A percentile compares a stretch with the other conserved stretches of the same genome.
These are phyloP conservation scores for Gnathochromis pfefferi DNA, from an alignment of 2,113 vertebrate genomes.

Conservation along the genomic window DNA sequence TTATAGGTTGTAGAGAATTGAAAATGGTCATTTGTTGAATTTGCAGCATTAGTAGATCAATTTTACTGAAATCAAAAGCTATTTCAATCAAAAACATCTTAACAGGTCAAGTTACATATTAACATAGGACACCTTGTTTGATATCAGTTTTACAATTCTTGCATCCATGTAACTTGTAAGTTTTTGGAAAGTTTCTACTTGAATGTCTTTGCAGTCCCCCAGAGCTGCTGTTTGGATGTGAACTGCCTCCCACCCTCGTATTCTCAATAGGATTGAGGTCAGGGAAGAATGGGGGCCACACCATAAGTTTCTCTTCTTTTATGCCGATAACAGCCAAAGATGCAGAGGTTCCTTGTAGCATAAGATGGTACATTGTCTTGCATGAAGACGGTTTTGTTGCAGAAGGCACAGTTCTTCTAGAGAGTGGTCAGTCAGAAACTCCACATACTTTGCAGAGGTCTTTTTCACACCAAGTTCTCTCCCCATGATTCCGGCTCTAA, in stretches of 20 bases:
- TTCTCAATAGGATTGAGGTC: not conserved
- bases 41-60: not conserved
- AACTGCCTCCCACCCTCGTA: not conserved
- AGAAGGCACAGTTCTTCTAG: too few species aligned
- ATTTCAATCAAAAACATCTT: not conserved
- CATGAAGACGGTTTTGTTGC: too few species aligned
- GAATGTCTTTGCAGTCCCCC: not conserved
- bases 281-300: not conserved
- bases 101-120: not conserved
- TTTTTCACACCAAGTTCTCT: not conserved
- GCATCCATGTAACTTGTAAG: not conserved
- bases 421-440: too few species aligned
- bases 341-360: too few species aligned
- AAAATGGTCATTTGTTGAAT: not conserved
- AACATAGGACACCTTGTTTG: not conserved
- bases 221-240: not conserved
- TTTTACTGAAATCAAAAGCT: not conserved
- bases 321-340: too few species aligned
- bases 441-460: too few species aligned
- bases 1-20: not conserved
- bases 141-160: not conserved
- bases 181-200: not conserved
- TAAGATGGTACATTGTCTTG: too few species aligned
- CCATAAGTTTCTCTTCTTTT: not conserved
- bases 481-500: rapidly evolving